phyloP scores from a whole-genome alignment of 2,797 vertebrate genomes.

The Leptatherina wallacei region DNA sequence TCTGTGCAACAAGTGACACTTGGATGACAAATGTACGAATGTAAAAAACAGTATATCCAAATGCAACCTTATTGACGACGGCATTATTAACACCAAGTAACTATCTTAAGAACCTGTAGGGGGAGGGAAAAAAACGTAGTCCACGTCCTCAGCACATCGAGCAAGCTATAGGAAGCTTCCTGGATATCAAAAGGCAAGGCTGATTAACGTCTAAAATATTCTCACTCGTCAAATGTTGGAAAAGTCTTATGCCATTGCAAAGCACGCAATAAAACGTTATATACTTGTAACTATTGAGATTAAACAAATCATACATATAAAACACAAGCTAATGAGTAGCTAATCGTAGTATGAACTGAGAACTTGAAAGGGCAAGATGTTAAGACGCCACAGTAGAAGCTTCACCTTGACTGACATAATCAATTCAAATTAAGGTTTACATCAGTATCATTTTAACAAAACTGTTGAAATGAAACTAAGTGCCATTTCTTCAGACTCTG shows the following conservation, averaged over 20 bases:
- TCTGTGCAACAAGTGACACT: background rate
- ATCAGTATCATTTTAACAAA: background rate
- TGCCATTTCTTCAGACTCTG: conserved; percentile 43
- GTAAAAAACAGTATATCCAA: rapidly evolving
- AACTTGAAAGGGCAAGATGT: conserved; percentile 36
- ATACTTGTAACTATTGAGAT: background rate
- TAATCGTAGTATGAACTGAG: conserved; percentile 16
- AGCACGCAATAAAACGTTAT: background rate
- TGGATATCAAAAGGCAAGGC: conserved; percentile 12
- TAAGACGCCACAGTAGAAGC: conserved; percentile 23
- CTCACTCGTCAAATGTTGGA: background rate
- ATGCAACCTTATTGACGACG: background rate
- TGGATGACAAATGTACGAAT: rapidly evolving
- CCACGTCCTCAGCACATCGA: conserved; percentile 41
- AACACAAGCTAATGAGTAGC: conserved; percentile 36
- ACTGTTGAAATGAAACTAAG: background rate
- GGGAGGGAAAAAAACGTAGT: conserved; percentile 9
- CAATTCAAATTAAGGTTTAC: background rate
- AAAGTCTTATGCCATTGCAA: background rate
- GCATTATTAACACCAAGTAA: background rate
- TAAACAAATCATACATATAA: conserved; percentile 18
- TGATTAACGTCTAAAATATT: conserved; percentile 5
- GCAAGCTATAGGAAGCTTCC: conserved; percentile 41
- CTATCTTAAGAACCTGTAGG: conserved; percentile 13
- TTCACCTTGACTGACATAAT: conserved; percentile 50